Evolutionary conservation across 2,888 invertebrate genomes (phyloP).

Genomic region (Leucophenga maculata): DNA sequence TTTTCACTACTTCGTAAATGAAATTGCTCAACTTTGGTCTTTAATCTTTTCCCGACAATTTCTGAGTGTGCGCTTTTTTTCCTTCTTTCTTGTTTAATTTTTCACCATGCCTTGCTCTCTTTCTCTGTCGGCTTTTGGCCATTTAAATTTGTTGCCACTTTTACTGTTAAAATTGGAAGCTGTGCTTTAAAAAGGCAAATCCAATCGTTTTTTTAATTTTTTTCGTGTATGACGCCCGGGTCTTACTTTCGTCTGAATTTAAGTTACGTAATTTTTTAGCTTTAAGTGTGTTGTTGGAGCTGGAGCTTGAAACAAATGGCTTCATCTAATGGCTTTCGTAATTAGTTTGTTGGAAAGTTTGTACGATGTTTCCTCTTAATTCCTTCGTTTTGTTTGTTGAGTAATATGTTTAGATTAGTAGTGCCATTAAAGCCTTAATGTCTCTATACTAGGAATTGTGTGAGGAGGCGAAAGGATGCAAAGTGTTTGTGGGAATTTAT

Average conservation of each 20-base stretch:
- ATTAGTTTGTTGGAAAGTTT: slow-evolving; percentile 43
- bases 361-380: neutral
- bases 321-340: slow-evolving; percentile 43
- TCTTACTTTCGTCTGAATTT: slow-evolving; percentile 19
- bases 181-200: neutral
- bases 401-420: too few relatives aligned
- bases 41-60: slow-evolving; percentile 57
- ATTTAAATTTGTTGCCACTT: slow-evolving; percentile 49
- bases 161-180: neutral
- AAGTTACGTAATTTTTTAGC: slow-evolving; percentile 30
- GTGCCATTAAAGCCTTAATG: too few relatives aligned
- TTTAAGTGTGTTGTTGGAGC: slow-evolving; percentile 34
- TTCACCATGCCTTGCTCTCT: too few relatives aligned
- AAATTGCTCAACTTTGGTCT: slow-evolving; percentile 38
- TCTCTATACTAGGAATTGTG: neutral
- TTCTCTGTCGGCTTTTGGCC: slow-evolving; percentile 23
- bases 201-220: slow-evolving; percentile 3
- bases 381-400: neutral
- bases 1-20: slow-evolving; percentile 12
- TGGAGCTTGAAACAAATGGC: too few relatives aligned
- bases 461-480: neutral
- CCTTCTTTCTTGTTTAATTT: neutral
- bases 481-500: too few relatives aligned
- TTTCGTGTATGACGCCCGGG: slow-evolving; percentile 33
- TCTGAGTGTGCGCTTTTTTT: slow-evolving; percentile 37